These are phyloP conservation scores for Uria lomvia DNA, from an alignment of 2,113 vertebrate genomes.

Conservation along the genomic window DNA sequence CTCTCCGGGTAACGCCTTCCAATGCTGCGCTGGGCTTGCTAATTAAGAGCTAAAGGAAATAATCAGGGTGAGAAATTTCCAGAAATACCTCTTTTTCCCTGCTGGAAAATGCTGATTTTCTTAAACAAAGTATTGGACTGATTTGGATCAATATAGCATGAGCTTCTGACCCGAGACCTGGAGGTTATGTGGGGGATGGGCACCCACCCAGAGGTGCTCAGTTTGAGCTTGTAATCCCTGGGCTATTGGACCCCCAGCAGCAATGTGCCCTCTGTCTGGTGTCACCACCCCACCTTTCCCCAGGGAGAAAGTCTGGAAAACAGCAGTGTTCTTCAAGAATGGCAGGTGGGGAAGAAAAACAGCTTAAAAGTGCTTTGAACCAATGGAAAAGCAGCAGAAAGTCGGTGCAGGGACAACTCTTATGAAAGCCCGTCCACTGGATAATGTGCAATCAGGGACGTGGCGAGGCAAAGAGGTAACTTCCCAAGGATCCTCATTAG, in stretches of 20 bases:
- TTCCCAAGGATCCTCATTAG: background rate
- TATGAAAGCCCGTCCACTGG: background rate
- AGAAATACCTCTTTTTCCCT: background rate
- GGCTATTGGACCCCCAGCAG: background rate
- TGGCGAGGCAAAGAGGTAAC: background rate
- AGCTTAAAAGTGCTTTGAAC: background rate
- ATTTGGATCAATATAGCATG: background rate
- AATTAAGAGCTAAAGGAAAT: background rate
- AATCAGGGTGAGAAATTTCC: background rate
- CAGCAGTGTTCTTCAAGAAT: background rate
- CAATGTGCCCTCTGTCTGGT: background rate
- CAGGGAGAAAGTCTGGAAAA: background rate
- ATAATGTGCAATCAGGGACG: background rate
- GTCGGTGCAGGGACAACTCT: background rate
- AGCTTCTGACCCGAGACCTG: background rate
- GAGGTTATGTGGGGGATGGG: accelerated
- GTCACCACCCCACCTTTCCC: background rate
- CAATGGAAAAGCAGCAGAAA: background rate
- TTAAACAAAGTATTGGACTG: background rate
- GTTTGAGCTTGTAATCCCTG: background rate
- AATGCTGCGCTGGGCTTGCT: background rate
- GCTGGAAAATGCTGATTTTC: background rate
- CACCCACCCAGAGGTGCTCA: background rate
- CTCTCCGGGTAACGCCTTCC: background rate
- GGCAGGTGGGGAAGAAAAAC: background rate